Evolutionary conservation across 1,140 invertebrate genomes (phyloP).

Genomic region (Drosophila sucinea): DNA sequence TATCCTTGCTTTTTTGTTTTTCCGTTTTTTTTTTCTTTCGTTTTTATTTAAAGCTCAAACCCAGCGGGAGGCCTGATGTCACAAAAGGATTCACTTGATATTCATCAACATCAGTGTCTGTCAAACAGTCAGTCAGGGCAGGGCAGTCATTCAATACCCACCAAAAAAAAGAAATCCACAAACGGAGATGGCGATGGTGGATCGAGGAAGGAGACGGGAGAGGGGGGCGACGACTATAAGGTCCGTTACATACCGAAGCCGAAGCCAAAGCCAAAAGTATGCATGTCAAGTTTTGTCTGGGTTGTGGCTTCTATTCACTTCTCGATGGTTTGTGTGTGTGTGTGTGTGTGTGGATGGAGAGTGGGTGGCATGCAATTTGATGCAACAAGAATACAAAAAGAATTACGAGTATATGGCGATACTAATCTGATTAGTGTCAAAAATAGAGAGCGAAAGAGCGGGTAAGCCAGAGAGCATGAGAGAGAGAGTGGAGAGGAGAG

Average conservation of each 20-base stretch:
- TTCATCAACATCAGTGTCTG: constrained; percentile 83
- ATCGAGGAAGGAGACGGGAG: no score
- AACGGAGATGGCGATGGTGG: neutral
- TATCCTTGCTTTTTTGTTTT: constrained; percentile 5
- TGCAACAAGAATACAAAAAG: constrained; percentile 65
- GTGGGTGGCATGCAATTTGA: constrained; percentile 75
- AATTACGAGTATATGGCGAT: constrained; percentile 64
- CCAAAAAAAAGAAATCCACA: constrained; percentile 24
- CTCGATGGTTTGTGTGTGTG: neutral
- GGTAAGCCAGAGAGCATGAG: constrained; percentile 44
- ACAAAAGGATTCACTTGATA: constrained; percentile 83
- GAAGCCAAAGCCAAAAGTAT: constrained; percentile 26
- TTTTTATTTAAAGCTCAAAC: constrained; percentile 27
- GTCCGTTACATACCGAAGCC: constrained; percentile 59
- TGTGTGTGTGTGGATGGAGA: constrained; percentile 25
- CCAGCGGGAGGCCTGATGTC: constrained; percentile 80
- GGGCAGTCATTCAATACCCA: constrained; percentile 69
- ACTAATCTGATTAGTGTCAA: constrained; percentile 83
- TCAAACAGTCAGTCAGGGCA: constrained; percentile 71
- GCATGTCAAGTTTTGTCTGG: constrained; percentile 56
- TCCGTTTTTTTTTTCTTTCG: neutral
- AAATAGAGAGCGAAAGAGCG: constrained; percentile 42
- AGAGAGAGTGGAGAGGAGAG: constrained; percentile 45
- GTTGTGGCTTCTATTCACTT: constrained; percentile 37
- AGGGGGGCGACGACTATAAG: constrained; percentile 38